Evolutionary conservation across 64 coral and sea anemone species (phyloP).

Genomic region (Catalaphyllia jardinei): DNA sequence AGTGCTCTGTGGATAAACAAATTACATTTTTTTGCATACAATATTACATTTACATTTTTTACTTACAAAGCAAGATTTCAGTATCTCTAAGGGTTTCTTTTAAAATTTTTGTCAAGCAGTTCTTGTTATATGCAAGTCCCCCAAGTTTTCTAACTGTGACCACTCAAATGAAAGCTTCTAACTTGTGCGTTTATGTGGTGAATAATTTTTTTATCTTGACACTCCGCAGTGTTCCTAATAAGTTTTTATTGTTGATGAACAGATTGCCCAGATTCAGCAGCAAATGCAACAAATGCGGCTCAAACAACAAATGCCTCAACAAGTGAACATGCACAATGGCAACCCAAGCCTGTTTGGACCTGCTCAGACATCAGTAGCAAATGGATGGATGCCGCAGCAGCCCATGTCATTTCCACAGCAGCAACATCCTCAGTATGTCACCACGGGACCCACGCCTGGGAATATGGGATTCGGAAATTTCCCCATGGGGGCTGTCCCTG

Average conservation of each 20-base stretch:
- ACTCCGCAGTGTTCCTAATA: no score
- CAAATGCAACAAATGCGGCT: slow-evolving; percentile 66
- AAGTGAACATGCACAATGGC: slow-evolving; percentile 9
- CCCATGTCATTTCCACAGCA: slow-evolving; percentile 57
- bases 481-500: slow-evolving; percentile 27
- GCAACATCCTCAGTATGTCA: slow-evolving; percentile 57
- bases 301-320: slow-evolving; percentile 31
- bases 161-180: not conserved
- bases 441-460: slow-evolving; percentile 32
- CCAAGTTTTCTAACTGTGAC: no score
- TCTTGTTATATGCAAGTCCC: no score
- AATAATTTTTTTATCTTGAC: no score
- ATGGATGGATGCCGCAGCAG: slow-evolving; percentile 47
- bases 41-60: no score
- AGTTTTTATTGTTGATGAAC: not conserved
- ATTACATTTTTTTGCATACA: no score
- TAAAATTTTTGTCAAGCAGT: no score
- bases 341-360: slow-evolving; percentile 11
- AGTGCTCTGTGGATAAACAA: no score
- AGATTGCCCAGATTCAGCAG: slow-evolving; percentile 65
- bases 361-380: not conserved
- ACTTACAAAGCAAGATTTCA: no score
- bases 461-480: slow-evolving; percentile 23
- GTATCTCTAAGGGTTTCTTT: no score
- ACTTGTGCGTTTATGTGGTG: no score